A percentile compares a stretch with the other conserved stretches of the same genome.
Conservation (phyloP, 2,888 invertebrate genomes). For the Sepioteuthis lessoniana region DNA sequence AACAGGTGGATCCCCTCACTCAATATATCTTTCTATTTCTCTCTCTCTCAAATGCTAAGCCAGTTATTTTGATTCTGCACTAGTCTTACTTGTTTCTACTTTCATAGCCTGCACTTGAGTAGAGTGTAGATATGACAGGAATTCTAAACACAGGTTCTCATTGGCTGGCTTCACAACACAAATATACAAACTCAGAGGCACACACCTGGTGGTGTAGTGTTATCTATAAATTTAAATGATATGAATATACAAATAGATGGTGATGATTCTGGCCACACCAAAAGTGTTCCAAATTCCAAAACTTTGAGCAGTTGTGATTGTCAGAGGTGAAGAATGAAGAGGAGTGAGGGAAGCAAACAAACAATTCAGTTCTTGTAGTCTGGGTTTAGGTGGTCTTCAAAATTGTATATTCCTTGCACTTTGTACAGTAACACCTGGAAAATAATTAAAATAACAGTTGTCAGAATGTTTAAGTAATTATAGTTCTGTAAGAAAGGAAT, state of each 20-base stretch:
- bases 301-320: not conserved
- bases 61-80: not conserved
- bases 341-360: not conserved
- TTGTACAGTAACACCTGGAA: not conserved
- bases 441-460: not conserved
- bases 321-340: not conserved
- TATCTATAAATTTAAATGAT: not conserved
- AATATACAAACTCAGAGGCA: not conserved
- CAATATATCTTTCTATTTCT: not conserved
- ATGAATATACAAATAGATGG: not conserved
- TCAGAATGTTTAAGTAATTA: not conserved
- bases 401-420: not conserved
- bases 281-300: not conserved
- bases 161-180: not conserved
- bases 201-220: not conserved
- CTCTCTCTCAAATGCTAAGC: not conserved
- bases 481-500: not conserved
- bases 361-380: not conserved
- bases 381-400: not conserved
- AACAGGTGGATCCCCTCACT: not conserved
- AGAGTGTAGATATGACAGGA: not conserved
- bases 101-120: not conserved
- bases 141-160: not conserved
- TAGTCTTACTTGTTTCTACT: not conserved
- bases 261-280: not conserved